Evolutionary conservation across 2,113 vertebrate species (phyloP), one percentile per base, ranked within the genome.

Genomic region (Halichoeres trimaculatus): DNA sequence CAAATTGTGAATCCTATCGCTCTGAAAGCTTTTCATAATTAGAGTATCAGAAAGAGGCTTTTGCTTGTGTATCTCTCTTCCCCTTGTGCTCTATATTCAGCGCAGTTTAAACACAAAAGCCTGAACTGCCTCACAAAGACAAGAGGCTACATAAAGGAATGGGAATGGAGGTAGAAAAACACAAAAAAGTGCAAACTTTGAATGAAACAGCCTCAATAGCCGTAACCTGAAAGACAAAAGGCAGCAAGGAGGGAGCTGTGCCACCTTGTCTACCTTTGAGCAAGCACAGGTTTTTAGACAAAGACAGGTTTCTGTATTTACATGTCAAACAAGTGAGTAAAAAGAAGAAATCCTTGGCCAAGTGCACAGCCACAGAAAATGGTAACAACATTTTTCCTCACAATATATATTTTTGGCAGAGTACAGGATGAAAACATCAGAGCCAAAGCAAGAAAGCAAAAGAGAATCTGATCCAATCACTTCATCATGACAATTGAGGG

Each of bases 81-180:
- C 62, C 75, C 43, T 65, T 71, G 70, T 80, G 65, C 68, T 70
- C 73, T 63, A 35, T 67, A 70, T 75, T 78, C 30, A 0, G 55
- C 36, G 72, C 43, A 30, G 45, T 68, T 81, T 34, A 24, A 55
- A 75, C 40, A 77, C 79, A 89, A 88, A 89, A 73, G 83, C 77
- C 26, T 78, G 63, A 82, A 75, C 76, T 47, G 47, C 54, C 47
- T 84, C 80, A 75, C 70, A 83, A 70, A 88, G 80, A 86, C 89
- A 83, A 82, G 53, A 69, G 65, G 80, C 73, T 51, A 12, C 70
- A 86, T 71, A 87, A 82, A 86, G 41, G 57, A 71, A 66, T 51
- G 77, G 57, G 59, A 60, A 76, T 69, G 0, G 11, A 67, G 57
- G 57, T 67, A 50, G 48, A 17, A 50, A 36, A 67, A 36, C 30